Conservation (phyloP, 1,140 invertebrate genomes). For the Hylyphantes graminicola region DNA sequence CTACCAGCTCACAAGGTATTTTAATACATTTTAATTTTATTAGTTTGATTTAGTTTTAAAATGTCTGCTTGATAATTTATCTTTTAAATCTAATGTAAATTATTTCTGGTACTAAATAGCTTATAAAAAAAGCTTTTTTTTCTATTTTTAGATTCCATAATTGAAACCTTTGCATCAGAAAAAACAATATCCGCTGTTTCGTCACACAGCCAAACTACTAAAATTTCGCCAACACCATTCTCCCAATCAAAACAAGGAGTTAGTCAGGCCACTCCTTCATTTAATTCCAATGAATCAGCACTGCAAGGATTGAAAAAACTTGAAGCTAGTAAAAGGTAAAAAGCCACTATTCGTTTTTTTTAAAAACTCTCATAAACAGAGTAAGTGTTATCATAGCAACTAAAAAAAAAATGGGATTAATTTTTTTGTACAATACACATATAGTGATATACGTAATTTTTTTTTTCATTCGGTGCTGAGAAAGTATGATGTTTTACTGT, state of each 20-base stretch:
- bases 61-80: no score
- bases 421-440: no score
- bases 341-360: no score
- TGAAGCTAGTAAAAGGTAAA: conserved; percentile 61
- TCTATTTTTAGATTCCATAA: conserved; percentile 16
- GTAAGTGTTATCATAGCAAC: no score
- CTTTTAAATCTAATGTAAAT: no score
- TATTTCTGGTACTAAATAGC: neutral
- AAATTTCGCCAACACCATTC: neutral
- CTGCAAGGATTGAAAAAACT: conserved; percentile 57
- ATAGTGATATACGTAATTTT: no score
- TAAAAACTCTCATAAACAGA: no score
- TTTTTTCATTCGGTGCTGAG: no score
- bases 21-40: neutral
- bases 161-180: conserved; percentile 27
- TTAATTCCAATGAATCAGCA: conserved; percentile 44
- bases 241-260: conserved; percentile 5
- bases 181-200: conserved; percentile 10
- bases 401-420: no score
- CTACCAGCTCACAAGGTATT: neutral
- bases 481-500: no score
- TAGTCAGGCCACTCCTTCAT: conserved; percentile 33
- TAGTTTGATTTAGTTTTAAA: no score
- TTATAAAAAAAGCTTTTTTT: neutral
- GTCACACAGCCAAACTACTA: conserved; percentile 31